Conservation (phyloP, 2,888 invertebrate genomes). For the Dorcus hopei region DNA sequence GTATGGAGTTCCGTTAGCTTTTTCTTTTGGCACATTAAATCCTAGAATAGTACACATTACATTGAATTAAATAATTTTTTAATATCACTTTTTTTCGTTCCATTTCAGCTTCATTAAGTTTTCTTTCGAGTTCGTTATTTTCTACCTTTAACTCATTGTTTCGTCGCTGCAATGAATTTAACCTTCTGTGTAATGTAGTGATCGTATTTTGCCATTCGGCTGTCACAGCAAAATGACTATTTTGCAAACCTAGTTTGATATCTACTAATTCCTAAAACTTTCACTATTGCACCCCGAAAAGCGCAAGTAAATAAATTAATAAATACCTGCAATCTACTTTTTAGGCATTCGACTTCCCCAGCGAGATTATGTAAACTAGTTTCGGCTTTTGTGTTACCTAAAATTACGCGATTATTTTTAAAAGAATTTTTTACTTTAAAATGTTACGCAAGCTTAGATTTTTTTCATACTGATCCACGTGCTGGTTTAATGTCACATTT, state of each 20-base stretch:
- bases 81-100: slow-evolving; percentile 18
- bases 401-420: background rate
- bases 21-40: slow-evolving; percentile 15
- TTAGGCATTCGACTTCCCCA: slow-evolving; percentile 22
- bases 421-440: background rate
- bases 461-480: slow-evolving; percentile 19
- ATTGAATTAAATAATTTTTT: background rate
- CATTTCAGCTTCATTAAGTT: slow-evolving; percentile 16
- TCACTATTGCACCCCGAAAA: background rate
- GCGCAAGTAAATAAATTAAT: background rate
- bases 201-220: slow-evolving; percentile 25
- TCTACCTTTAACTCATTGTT: slow-evolving; percentile 17
- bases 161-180: slow-evolving; percentile 17
- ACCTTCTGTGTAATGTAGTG: slow-evolving; percentile 19
- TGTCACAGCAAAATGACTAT: slow-evolving; percentile 16
- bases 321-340: slow-evolving; percentile 19
- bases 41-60: slow-evolving; percentile 11
- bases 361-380: slow-evolving; percentile 19
- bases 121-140: slow-evolving; percentile 17
- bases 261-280: slow-evolving; percentile 20
- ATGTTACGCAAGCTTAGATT: slow-evolving; percentile 17
- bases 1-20: slow-evolving; percentile 18
- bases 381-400: slow-evolving; percentile 21
- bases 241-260: slow-evolving; percentile 25
- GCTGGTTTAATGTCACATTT: slow-evolving; percentile 16